Evolutionary conservation across 2,888 invertebrate species (phyloP), one percentile per base, ranked within the genome.

Genomic region (Parascotia fuliginaria): DNA sequence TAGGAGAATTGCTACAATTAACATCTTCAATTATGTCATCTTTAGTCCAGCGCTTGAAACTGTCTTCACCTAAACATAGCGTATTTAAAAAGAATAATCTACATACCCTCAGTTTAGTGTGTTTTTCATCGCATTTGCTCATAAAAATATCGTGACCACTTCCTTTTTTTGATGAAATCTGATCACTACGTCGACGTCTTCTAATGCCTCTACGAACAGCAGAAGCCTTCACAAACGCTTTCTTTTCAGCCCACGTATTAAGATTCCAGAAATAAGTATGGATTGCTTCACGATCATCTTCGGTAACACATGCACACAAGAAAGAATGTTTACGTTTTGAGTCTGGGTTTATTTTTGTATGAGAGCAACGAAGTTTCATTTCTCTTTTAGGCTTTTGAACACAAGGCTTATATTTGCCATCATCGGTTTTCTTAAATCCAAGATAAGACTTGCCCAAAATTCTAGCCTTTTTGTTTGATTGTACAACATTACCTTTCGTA

Each of bases 351-450:
- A 24, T 1, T 24, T 24, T 24, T 24, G 1, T 6, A 24, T 6
- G 3, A 2, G 24, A 24, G 24, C 24, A 24, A 24, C 7, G 24
- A 1, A 9, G 24, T 24, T 24, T 24, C 24, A 24, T 24, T 24
- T 24, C 24, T 24, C 24, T 3, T 24, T 24, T 24, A 24, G 24
- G 24, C 19, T 19, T 19, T 19, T 19, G 19, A 19, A 19, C 19
- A 19, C 19, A 19, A 24, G 24, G 24, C 24, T 24, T 24, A 24
- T 24, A 9, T 24, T 24, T 24, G 24, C 24, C 24, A 24, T 24
- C 39, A 40, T 40, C 29, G 15, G 28, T 40, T 16, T 29, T 40
- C 39, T 40, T 40, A 40, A 40, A 40, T 40, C 39, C 39, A 15
- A 40, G 39, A n/a, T 39, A 39, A 28, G 39, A 39, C 29, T 39